Percentiles rank a stretch among this genome's conserved stretches.
Conservation (phyloP, 1,140 invertebrate species). For the Notospermus geniculatus region DNA sequence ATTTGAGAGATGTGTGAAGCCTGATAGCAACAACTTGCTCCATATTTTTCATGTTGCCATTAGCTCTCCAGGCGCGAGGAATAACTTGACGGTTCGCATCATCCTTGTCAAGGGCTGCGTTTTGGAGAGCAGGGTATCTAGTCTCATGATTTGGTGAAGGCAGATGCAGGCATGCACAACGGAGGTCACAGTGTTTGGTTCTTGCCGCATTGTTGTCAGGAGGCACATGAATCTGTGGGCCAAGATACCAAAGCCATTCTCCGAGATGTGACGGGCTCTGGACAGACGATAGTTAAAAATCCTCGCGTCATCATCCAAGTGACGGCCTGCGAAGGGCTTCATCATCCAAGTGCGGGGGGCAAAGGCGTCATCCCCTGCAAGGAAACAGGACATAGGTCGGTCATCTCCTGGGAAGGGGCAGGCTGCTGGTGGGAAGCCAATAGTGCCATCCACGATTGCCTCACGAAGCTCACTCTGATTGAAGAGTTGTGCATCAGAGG, state of each 20-base stretch:
- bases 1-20: too few species aligned
- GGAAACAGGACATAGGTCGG: constrained; percentile 28
- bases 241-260: constrained; percentile 33
- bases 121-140: too few species aligned
- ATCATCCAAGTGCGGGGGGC: constrained; percentile 46
- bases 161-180: too few species aligned
- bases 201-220: constrained; percentile 25
- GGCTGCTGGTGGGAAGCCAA: too few species aligned
- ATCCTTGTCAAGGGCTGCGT: too few species aligned
- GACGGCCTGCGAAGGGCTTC: constrained; percentile 52
- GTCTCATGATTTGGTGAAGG: too few species aligned
- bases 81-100: too few species aligned
- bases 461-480: constrained; percentile 15
- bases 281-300: constrained; percentile 38
- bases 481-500: constrained; percentile 19
- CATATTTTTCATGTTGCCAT: too few species aligned
- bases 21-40: too few species aligned
- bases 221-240: constrained; percentile 21
- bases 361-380: constrained; percentile 33
- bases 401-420: too few species aligned
- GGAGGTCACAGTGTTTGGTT: constrained; percentile 15
- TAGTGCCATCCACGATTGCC: constrained; percentile 24
- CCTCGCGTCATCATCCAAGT: constrained; percentile 26
- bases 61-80: too few species aligned
- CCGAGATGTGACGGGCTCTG: constrained; percentile 25